These are phyloP conservation scores for Serrognathus titanus DNA, from an alignment of 2,888 invertebrate species.

Conservation along the genomic window DNA sequence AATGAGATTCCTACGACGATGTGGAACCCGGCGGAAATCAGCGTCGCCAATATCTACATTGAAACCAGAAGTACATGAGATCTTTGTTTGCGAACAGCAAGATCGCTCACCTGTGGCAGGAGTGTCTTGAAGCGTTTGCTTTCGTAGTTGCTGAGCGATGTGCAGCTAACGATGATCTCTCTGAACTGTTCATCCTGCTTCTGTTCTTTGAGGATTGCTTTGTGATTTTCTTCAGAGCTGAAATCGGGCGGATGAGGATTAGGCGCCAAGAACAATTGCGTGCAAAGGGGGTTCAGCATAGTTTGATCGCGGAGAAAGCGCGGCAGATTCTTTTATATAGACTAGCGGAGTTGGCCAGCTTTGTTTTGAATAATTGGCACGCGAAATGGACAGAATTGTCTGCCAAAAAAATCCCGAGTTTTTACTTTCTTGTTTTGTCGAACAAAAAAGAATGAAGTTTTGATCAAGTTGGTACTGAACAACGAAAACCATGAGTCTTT, in stretches of 20 bases:
- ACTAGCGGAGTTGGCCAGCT: too few relatives aligned
- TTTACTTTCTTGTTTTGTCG: too few relatives aligned
- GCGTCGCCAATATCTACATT: conserved; percentile 52
- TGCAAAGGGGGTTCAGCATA: too few relatives aligned
- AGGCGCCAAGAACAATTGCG: too few relatives aligned
- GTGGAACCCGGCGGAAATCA: conserved; percentile 56
- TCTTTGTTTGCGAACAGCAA: background rate
- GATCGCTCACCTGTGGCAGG: conserved; percentile 47
- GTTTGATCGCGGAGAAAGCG: too few relatives aligned
- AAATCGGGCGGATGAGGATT: background rate
- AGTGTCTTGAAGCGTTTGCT: conserved; percentile 45
- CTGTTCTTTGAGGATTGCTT: conserved; percentile 41
- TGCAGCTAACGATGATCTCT: conserved; percentile 49
- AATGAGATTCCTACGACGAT: conserved; percentile 59
- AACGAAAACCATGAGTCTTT: too few relatives aligned
- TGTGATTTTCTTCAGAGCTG: conserved; percentile 42
- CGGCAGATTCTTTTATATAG: too few relatives aligned
- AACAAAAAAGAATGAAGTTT: too few relatives aligned
- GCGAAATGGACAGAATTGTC: too few relatives aligned
- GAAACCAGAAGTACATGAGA: background rate
- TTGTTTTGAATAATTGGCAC: too few relatives aligned
- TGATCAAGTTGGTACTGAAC: too few relatives aligned
- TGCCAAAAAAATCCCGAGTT: too few relatives aligned
- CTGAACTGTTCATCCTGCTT: conserved; percentile 47
- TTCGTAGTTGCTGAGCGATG: conserved; percentile 48